Base-by-base conservation (phyloP, 2,113 vertebrate genomes). In the Hippocampus comes region DNA sequence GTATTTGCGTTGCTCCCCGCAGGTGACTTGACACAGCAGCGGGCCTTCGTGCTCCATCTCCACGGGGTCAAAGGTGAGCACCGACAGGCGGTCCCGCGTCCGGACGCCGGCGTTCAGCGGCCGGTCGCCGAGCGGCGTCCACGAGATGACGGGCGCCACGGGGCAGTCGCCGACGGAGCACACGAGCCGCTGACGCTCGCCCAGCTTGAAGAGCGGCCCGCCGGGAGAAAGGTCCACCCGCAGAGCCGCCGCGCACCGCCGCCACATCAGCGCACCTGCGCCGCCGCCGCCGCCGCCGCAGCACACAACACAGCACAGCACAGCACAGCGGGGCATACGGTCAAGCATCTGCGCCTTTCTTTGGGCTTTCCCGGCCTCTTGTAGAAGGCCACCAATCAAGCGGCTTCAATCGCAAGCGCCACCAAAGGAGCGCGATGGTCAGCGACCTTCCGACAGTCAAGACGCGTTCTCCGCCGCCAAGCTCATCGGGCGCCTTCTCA, bases 61-160 rank as follows among this genome's bases (percentile, higher is more conserved):
- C 38, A 93, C 88, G 0, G 68, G 83, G 69, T 85, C 73, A 53
- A 91, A 91, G 69, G 77, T 71, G 75, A 89, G 12, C 21, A 76
- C 18, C 0, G 88, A 88, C 21, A 17, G 70, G 0, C 15, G 15
- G 25, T 75, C 0, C 20, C 0, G n/a, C 57, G 68, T 1, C 4
- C 27, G 4, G 23, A 61, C 0, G 3, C 42, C 1, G 1, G 68
- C 82, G 0, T 38, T 60, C 8, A 92, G 70, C 0, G 90, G 91
- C 0, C 63, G 82, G 82, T 93, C 92, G 7, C 59, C 80, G 21
- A 85, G 25, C 9, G 46, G 0, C 0, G 42, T 53, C 91, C 92
- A 92, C 3, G 55, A 15, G 6, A 92, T 55, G 4, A 0, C 55
- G 0, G 74, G 78, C 4, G 0, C 0, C 0, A 3, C 23, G 7